Conservation (phyloP, 1,140 invertebrate species). For the Homarus americanus region DNA sequence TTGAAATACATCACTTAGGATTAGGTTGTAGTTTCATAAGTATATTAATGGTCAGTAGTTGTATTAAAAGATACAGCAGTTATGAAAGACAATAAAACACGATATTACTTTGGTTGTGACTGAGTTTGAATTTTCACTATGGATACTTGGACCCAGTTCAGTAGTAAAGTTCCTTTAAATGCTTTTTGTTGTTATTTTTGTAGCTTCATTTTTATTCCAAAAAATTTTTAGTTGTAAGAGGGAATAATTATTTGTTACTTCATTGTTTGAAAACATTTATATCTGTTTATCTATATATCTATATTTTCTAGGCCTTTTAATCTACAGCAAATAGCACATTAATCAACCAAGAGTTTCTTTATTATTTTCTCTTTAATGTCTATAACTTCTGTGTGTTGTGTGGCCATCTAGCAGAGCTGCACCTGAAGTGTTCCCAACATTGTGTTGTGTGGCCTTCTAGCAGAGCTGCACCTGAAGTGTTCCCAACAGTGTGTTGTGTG, state of each 20-base stretch:
- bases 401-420: too few relatives aligned
- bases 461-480: too few relatives aligned
- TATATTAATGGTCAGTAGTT: conserved; percentile 30
- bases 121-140: not conserved
- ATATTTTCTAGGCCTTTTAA: not conserved
- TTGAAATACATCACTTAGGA: conserved; percentile 6
- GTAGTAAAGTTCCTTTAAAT: not conserved
- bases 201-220: too few relatives aligned
- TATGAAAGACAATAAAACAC: conserved; percentile 15
- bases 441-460: too few relatives aligned
- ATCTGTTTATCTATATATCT: conserved; percentile 7
- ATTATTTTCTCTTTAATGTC: too few relatives aligned
- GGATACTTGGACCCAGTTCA: not conserved
- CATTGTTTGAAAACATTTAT: not conserved
- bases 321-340: too few relatives aligned
- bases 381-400: too few relatives aligned
- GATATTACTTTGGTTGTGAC: conserved; percentile 2
- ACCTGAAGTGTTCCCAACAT: too few relatives aligned
- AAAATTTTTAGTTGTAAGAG: too few relatives aligned
- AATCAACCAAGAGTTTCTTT: too few relatives aligned
- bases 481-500: too few relatives aligned
- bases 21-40: conserved; percentile 20
- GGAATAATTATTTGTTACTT: not conserved
- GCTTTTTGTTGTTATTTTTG: not conserved
- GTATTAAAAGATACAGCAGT: conserved; percentile 4